Conservation (phyloP, 2,797 vertebrate genomes). For the Acanthurus lineatus region DNA sequence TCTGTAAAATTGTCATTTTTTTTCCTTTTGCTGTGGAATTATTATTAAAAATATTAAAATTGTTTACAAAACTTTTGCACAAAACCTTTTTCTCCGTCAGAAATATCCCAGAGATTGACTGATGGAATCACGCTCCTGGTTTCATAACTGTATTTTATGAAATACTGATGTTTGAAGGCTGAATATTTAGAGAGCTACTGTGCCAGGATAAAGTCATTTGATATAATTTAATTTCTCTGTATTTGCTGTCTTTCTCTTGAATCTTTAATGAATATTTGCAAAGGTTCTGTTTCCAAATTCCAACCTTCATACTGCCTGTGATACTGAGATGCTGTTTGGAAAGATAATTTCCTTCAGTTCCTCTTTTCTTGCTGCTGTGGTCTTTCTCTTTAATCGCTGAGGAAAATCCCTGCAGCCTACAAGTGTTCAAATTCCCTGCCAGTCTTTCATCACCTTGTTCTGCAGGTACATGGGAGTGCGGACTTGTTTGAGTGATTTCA, state of each 20-base stretch:
- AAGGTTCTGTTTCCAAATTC: constrained; percentile 29
- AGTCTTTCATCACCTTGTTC: constrained; percentile 40
- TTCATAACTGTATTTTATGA: constrained; percentile 5
- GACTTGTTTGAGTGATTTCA: constrained; percentile 40
- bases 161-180: neutral
- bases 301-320: neutral
- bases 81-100: too few species aligned
- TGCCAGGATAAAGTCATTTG: constrained; percentile 47
- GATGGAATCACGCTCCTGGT: neutral
- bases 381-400: constrained; percentile 9
- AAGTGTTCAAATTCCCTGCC: constrained; percentile 23
- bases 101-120: too few species aligned
- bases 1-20: too few species aligned
- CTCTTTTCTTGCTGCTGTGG: neutral
- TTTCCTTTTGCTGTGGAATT: too few species aligned
- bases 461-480: constrained; percentile 44
- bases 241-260: constrained; percentile 53
- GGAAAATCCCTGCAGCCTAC: constrained; percentile 25
- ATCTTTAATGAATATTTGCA: constrained; percentile 41
- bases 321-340: constrained; percentile 42
- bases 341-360: constrained; percentile 1
- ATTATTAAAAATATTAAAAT: too few species aligned
- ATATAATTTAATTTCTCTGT: constrained; percentile 52
- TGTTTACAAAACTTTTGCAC: too few species aligned
- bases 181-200: constrained; percentile 40